phyloP scores from a whole-genome alignment of 2,113 vertebrate genomes.

The Mionectes macconnelli region DNA sequence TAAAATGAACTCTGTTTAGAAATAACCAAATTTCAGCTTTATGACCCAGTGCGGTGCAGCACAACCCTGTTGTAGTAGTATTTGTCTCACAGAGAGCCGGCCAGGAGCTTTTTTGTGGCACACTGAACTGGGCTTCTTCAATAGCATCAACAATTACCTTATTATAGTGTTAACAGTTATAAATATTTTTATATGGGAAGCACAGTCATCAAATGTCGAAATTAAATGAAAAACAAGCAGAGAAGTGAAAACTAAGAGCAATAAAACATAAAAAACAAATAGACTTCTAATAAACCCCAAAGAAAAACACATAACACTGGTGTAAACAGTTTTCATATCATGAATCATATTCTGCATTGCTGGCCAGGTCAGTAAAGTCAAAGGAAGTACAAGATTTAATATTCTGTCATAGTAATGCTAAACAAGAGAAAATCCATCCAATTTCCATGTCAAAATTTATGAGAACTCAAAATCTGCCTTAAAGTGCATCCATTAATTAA shows the following conservation, averaged over 20 bases:
- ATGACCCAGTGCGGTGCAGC: rapidly evolving
- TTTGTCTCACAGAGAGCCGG: no score
- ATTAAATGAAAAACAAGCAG: background rate
- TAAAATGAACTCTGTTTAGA: rapidly evolving
- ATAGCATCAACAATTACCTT: background rate
- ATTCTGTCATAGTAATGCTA: background rate
- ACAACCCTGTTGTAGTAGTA: rapidly evolving
- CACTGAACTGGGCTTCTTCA: background rate
- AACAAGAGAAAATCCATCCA: background rate
- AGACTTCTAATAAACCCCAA: background rate
- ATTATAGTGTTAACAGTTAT: background rate
- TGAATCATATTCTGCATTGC: background rate
- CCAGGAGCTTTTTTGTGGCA: background rate
- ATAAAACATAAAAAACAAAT: background rate
- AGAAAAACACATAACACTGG: background rate
- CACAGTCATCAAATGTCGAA: rapidly evolving
- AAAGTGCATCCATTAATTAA: background rate
- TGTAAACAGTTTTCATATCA: background rate
- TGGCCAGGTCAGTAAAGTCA: background rate
- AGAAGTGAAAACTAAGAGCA: background rate
- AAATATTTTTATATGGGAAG: background rate
- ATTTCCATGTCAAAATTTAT: background rate
- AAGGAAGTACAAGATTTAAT: background rate
- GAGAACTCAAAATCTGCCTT: background rate
- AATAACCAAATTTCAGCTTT: background rate